Base-by-base conservation (phyloP, 64 coral and sea anemone genomes). In the Stichodactyla helianthus region DNA sequence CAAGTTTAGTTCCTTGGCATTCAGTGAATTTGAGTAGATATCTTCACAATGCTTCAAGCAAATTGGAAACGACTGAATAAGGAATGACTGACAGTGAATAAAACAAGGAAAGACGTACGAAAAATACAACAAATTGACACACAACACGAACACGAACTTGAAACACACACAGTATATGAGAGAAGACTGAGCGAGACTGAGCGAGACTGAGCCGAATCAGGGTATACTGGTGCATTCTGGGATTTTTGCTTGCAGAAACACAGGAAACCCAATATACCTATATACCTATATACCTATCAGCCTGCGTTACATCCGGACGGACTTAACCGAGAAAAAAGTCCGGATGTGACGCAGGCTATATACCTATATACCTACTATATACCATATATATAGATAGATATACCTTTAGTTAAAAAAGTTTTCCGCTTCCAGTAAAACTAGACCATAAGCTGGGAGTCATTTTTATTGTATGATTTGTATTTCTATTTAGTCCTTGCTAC, bases 41-140 rank as follows among this genome's bases (percentile, higher is more conserved):
- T 84, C 83, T 63, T 60, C 83, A 84, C 53, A 54, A 57, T 84
- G 83, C 83, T 84, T 60, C 83, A 50, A 84, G 31, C 83, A 63
- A 5, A 22, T 25, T 35, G 83, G 53, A 60, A 31, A 62, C 83
- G 59, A 84, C 27, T 18, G 23, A 25, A 84, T 35, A 0, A 28
- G 61, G 19, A 62, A 51, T 11, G 4, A 61, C 19, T 9, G 26
- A 84, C 22, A 27, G 23, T 84, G 22, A 28, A 25, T 17, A 57
- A 84, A 5, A 84, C 78, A 84, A 10, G 20, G 16, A 84, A 84
- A 84, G 10, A 83, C 81, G 53, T 20, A 10, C 3, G 13, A 84
- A 84, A 17, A 63, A 0, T 55, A 84, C 44, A 4, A 55, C 17
- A 84, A 9, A 84, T 62, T 23, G 83, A 84, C 10, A 62, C 25